phyloP scores from a whole-genome alignment of 2,888 invertebrate species.

The Acleris holmiana region DNA sequence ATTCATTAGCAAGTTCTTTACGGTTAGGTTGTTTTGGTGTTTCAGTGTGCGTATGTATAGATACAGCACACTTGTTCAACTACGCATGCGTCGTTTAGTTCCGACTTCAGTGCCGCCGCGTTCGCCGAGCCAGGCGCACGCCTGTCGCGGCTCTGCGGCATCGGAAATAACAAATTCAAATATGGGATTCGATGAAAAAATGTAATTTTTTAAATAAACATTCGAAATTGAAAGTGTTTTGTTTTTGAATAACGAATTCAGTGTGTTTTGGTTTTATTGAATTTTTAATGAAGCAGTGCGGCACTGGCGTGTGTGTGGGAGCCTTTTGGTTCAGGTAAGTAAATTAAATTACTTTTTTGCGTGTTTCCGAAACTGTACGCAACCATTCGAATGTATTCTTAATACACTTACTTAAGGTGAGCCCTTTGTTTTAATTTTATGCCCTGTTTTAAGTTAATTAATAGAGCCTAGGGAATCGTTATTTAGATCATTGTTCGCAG shows the following conservation, averaged over 20 bases:
- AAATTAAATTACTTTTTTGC: constrained; percentile 43
- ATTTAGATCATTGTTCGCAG: constrained; percentile 18
- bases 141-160: constrained; percentile 54
- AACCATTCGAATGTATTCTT: constrained; percentile 13
- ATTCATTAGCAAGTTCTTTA: constrained; percentile 32
- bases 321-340: constrained; percentile 37
- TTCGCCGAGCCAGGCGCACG: constrained; percentile 58
- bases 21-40: constrained; percentile 70
- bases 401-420: not conserved
- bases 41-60: constrained; percentile 60
- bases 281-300: constrained; percentile 60
- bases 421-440: not conserved
- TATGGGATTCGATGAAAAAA: constrained; percentile 68
- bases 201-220: constrained; percentile 46
- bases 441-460: constrained; percentile 1
- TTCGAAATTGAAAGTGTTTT: constrained; percentile 34
- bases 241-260: constrained; percentile 25
- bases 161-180: constrained; percentile 50
- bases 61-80: constrained; percentile 46
- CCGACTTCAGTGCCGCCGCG: constrained; percentile 61
- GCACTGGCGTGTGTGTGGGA: constrained; percentile 35
- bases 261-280: constrained; percentile 51
- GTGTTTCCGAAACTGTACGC: constrained; percentile 29
- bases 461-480: constrained; percentile 6
- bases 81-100: constrained; percentile 66